Evolutionary conservation across 2,888 invertebrate genomes (phyloP).

Genomic region (Cheiracanthium punctorium): DNA sequence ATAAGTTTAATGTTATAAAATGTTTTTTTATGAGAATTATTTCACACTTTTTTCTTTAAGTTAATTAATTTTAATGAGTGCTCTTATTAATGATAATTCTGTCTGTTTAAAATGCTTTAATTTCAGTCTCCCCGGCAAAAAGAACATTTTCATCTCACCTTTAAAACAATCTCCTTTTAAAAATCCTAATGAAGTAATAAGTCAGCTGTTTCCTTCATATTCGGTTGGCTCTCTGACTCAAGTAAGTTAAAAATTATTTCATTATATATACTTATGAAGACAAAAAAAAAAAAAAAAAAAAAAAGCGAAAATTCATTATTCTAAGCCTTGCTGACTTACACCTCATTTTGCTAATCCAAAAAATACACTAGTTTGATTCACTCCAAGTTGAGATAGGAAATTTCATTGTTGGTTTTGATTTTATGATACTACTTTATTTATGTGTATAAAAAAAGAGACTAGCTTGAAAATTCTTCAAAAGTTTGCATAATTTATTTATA

Average conservation of each 20-base stretch:
- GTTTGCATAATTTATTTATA: too few relatives aligned
- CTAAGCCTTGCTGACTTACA: too few relatives aligned
- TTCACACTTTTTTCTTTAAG: too few relatives aligned
- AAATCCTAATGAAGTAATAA: slow-evolving; percentile 52
- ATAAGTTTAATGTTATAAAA: too few relatives aligned
- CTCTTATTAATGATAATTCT: too few relatives aligned
- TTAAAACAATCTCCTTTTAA: slow-evolving; percentile 46
- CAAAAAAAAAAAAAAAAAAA: too few relatives aligned
- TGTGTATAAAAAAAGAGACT: too few relatives aligned
- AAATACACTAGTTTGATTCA: neutral
- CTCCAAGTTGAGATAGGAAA: neutral
- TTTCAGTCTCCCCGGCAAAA: slow-evolving; percentile 43
- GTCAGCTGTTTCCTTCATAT: slow-evolving; percentile 28
- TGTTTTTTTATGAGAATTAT: too few relatives aligned
- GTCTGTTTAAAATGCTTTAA: neutral
- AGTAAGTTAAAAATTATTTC: slow-evolving; percentile 8
- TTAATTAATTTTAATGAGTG: too few relatives aligned
- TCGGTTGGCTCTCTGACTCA: slow-evolving; percentile 48
- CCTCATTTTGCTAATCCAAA: neutral
- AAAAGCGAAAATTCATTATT: too few relatives aligned
- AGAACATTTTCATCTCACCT: slow-evolving; percentile 51
- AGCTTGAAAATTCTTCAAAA: too few relatives aligned
- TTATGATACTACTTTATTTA: too few relatives aligned
- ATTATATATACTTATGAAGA: neutral
- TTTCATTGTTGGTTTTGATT: neutral